Percentiles rank a stretch among this genome's conserved stretches.
These are phyloP conservation scores for Pecten maximus DNA, from an alignment of 2,888 invertebrate species.

Conservation along the genomic window DNA sequence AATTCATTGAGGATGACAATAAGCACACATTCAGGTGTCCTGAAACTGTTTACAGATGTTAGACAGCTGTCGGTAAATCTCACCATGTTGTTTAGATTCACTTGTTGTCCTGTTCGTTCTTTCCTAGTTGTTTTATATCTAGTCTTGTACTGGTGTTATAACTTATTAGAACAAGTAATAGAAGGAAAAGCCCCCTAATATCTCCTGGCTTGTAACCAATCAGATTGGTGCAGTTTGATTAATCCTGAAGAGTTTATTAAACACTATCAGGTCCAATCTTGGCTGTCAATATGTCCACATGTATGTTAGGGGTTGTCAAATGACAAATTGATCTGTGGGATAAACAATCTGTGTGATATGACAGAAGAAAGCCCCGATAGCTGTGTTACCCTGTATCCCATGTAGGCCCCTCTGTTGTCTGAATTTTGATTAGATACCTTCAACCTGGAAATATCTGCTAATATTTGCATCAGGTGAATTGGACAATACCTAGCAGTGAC, in stretches of 20 bases:
- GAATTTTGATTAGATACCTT: constrained; percentile 13
- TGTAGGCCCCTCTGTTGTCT: neutral
- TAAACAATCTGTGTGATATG: neutral
- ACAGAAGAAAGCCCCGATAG: neutral
- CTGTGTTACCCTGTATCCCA: neutral
- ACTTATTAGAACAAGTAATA: neutral
- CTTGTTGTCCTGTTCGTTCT: neutral
- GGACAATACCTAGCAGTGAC: neutral
- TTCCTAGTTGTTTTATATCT: neutral
- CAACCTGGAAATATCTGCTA: neutral
- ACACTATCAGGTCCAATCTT: neutral
- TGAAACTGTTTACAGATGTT: neutral
- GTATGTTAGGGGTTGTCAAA: constrained; percentile 2
- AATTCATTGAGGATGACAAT: neutral
- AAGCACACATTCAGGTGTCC: neutral
- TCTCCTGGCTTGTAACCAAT: neutral
- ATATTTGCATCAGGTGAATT: constrained; percentile 13
- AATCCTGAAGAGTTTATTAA: neutral
- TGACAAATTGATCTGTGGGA: neutral
- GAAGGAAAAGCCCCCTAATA: neutral
- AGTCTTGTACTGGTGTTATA: neutral
- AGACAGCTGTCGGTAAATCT: neutral
- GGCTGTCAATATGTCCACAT: neutral
- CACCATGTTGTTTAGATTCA: neutral
- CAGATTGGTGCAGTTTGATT: neutral